A percentile compares a stretch with the other conserved stretches of the same genome.
These are phyloP conservation scores for Brachirus orientalis DNA, from an alignment of 2,113 vertebrate genomes.

Conservation along the genomic window DNA sequence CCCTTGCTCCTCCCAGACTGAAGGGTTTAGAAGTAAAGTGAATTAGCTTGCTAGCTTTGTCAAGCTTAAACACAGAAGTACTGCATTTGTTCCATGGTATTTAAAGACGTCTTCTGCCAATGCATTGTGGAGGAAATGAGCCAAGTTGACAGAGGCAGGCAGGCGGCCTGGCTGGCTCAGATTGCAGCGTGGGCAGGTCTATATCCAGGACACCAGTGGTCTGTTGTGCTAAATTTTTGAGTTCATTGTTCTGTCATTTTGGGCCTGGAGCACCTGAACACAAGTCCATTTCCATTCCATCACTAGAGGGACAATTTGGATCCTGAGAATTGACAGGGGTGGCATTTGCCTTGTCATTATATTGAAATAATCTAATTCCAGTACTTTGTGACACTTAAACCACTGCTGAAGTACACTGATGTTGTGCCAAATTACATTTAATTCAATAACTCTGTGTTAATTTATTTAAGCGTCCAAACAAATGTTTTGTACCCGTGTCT, in stretches of 20 bases:
- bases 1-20: slow-evolving; percentile 75
- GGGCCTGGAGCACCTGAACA: slow-evolving; percentile 33
- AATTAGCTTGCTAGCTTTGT: slow-evolving; percentile 81
- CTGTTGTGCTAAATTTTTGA: slow-evolving; percentile 56
- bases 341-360: slow-evolving; percentile 40
- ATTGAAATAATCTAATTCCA: slow-evolving; percentile 10
- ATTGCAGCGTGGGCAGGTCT: slow-evolving; percentile 31
- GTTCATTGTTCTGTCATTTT: slow-evolving; percentile 40
- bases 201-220: slow-evolving; percentile 33
- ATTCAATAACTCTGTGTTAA: background rate
- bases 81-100: slow-evolving; percentile 73
- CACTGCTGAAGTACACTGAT: background rate
- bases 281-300: slow-evolving; percentile 63
- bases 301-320: slow-evolving; percentile 53
- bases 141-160: slow-evolving; percentile 32
- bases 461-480: background rate
- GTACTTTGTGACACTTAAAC: background rate
- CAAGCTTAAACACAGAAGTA: slow-evolving; percentile 83
- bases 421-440: background rate
- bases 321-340: slow-evolving; percentile 50
- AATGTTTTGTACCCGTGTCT: background rate
- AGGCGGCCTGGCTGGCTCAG: slow-evolving; percentile 20
- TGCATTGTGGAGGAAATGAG: slow-evolving; percentile 56
- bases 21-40: slow-evolving; percentile 81
- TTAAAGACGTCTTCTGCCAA: slow-evolving; percentile 79